Conservation (phyloP, 2,797 vertebrate genomes). For the Lagorchestes hirsutus region DNA sequence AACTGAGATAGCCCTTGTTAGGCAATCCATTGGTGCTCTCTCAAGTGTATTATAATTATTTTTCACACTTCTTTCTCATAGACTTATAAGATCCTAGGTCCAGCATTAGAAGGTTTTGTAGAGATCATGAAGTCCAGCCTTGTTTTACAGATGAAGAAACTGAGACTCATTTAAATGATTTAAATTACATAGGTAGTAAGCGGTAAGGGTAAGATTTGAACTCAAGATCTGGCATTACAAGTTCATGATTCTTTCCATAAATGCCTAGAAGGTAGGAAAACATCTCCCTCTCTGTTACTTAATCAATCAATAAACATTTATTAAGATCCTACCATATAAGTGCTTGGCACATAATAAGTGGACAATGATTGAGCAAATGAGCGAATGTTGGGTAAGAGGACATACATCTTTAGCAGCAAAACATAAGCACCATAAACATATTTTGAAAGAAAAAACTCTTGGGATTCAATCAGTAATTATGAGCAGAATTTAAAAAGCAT, state of each 20-base stretch:
- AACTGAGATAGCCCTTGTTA: too few relatives aligned
- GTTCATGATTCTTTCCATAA: neutral
- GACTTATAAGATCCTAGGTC: neutral
- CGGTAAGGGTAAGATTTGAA: constrained; percentile 2
- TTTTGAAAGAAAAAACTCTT: neutral
- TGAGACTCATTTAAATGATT: neutral
- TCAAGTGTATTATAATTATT: neutral
- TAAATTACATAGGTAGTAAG: neutral
- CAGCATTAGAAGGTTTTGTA: neutral
- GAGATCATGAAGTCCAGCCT: too few relatives aligned
- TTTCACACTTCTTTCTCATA: neutral
- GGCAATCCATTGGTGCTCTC: neutral
- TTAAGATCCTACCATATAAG: neutral
- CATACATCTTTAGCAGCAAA: neutral
- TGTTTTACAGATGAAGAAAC: neutral
- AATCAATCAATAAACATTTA: neutral
- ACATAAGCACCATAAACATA: neutral
- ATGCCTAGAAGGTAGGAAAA: neutral
- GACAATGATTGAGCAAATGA: neutral
- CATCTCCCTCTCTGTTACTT: neutral
- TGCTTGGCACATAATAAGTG: neutral
- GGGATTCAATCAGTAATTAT: neutral
- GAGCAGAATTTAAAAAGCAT: neutral
- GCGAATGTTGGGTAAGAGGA: neutral
- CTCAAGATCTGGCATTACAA: neutral